Evolutionary conservation across 2,888 invertebrate species (phyloP).

Genomic region (Drosophila hamatofila): DNA sequence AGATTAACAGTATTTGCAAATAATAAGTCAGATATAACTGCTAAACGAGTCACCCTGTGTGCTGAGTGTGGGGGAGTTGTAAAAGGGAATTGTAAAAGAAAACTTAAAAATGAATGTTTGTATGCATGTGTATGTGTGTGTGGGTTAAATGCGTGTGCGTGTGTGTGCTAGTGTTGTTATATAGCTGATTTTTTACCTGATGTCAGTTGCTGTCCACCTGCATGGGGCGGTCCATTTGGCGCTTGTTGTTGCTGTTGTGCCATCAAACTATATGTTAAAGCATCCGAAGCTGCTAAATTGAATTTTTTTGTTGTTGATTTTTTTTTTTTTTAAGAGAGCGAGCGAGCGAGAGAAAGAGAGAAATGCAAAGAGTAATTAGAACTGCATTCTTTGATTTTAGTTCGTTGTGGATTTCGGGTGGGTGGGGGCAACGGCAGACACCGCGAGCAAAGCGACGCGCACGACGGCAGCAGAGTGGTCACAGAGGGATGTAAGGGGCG

Average conservation of each 20-base stretch:
- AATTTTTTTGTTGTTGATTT: slow-evolving; percentile 25
- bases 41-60: slow-evolving; percentile 46
- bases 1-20: slow-evolving; percentile 35
- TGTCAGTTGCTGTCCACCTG: slow-evolving; percentile 80
- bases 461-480: slow-evolving; percentile 31
- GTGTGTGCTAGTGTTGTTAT: slow-evolving; percentile 18
- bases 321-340: slow-evolving; percentile 11
- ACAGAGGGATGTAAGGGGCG: neutral
- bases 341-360: slow-evolving; percentile 40
- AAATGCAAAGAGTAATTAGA: slow-evolving; percentile 57
- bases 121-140: neutral
- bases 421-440: slow-evolving; percentile 23
- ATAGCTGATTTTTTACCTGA: slow-evolving; percentile 78
- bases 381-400: slow-evolving; percentile 24
- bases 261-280: slow-evolving; percentile 84
- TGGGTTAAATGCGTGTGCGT: slow-evolving; percentile 8
- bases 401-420: slow-evolving; percentile 2
- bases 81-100: neutral
- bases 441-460: slow-evolving; percentile 55
- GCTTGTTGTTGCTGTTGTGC: slow-evolving; percentile 82
- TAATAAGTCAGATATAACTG: slow-evolving; percentile 14
- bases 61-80: slow-evolving; percentile 14
- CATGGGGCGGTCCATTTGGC: slow-evolving; percentile 81
- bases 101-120: slow-evolving; percentile 5
- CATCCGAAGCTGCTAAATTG: slow-evolving; percentile 83